These are phyloP conservation scores for Boloria euphrosyne DNA, from an alignment of 2,888 invertebrate genomes.

Conservation along the genomic window DNA sequence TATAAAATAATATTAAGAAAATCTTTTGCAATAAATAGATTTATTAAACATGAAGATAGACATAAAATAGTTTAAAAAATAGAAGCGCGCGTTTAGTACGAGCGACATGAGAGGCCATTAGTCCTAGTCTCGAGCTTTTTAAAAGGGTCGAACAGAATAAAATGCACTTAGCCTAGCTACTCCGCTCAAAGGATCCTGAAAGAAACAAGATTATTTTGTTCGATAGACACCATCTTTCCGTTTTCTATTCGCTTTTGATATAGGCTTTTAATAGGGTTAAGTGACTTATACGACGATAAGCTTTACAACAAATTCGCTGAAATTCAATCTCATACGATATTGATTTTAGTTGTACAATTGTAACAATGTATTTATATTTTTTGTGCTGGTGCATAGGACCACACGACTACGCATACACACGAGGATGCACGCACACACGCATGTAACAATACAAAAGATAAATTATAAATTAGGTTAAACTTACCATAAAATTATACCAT, in stretches of 20 bases:
- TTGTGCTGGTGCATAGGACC: too few species aligned
- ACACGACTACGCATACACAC: too few species aligned
- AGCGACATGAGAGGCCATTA: slow-evolving; percentile 23
- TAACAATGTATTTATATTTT: not conserved
- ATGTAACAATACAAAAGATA: too few species aligned
- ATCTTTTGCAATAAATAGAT: too few species aligned
- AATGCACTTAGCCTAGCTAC: slow-evolving; percentile 67
- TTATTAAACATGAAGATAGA: not conserved
- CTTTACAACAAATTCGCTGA: not conserved
- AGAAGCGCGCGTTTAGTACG: slow-evolving; percentile 8
- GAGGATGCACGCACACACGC: too few species aligned
- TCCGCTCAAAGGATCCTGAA: slow-evolving; percentile 55
- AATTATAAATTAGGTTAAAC: too few species aligned
- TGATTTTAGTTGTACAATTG: not conserved
- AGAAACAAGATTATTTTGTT: slow-evolving; percentile 62
- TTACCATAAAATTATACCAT: too few species aligned
- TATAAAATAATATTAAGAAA: too few species aligned
- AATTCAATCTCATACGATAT: not conserved
- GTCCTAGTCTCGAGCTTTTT: slow-evolving; percentile 45
- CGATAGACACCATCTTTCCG: slow-evolving; percentile 52
- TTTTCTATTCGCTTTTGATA: slow-evolving; percentile 47
- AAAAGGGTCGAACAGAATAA: slow-evolving; percentile 65
- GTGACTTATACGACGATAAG: slow-evolving; percentile 11
- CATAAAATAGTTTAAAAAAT: slow-evolving; percentile 15
- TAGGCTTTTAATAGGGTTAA: slow-evolving; percentile 16